phyloP scores from a whole-genome alignment of 2,113 vertebrate species.

The Neolamprologus tretocephalus region DNA sequence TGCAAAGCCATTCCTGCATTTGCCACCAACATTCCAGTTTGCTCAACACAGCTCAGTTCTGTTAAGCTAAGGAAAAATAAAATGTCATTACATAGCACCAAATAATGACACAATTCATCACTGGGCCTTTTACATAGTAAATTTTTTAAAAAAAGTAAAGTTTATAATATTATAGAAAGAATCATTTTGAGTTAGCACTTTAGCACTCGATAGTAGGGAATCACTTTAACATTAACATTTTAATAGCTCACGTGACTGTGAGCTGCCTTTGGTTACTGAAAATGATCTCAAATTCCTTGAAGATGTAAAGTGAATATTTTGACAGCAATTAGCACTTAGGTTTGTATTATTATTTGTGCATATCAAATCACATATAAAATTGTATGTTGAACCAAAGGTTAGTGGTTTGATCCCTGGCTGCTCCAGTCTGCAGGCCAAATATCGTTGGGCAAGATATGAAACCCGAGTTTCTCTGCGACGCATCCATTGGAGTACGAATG shows the following conservation, averaged over 20 bases:
- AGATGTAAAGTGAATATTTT: not conserved
- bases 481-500: not conserved
- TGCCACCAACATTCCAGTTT: not conserved
- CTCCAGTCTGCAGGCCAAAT: not conserved
- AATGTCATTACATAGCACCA: not conserved
- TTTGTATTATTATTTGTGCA: not conserved
- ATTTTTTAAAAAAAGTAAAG: not conserved
- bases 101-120: not conserved
- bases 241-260: not conserved
- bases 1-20: not conserved
- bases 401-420: not conserved
- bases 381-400: not conserved
- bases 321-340: not conserved
- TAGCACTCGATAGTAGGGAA: not conserved
- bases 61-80: not conserved
- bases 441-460: not conserved
- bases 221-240: not conserved
- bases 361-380: not conserved
- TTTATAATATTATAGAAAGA: not conserved
- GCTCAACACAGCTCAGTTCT: not conserved
- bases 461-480: not conserved
- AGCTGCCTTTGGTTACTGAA: not conserved
- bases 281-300: not conserved
- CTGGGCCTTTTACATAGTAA: not conserved
- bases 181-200: not conserved